A percentile compares a stretch with the other conserved stretches of the same genome.
Conservation (phyloP, 2,888 invertebrate species). For the Glaucopsyche alexis region DNA sequence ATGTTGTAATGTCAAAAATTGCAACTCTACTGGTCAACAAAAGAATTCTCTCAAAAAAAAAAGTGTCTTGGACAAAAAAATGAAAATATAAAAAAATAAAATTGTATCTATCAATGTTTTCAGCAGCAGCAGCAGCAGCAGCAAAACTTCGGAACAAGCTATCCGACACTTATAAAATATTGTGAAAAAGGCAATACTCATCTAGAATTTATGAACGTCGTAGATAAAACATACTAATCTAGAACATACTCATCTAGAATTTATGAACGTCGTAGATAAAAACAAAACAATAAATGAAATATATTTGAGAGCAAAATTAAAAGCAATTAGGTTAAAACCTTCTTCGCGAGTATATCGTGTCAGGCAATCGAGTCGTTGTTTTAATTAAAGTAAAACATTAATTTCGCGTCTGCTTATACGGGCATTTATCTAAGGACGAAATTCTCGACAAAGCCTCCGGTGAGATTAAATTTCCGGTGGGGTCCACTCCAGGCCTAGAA, state of each 20-base stretch:
- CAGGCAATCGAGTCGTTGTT: conserved; percentile 50
- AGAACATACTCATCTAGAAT: not conserved
- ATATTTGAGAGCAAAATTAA: not conserved
- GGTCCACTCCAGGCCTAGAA: conserved; percentile 72
- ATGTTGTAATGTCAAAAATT: too few species aligned
- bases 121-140: too few species aligned
- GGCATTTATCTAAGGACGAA: conserved; percentile 71
- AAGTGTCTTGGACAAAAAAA: too few species aligned
- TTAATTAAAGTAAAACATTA: conserved; percentile 75
- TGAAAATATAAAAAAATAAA: too few species aligned
- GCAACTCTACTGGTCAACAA: too few species aligned
- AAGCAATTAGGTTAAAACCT: conserved; percentile 8
- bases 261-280: not conserved
- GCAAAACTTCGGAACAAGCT: too few species aligned
- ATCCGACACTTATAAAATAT: too few species aligned
- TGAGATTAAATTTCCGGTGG: conserved; percentile 75
- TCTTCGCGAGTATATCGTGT: not conserved
- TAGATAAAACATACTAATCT: not conserved
- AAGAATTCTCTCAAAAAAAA: too few species aligned
- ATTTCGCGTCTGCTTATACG: conserved; percentile 55
- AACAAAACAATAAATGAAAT: not conserved
- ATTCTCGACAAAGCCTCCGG: conserved; percentile 67
- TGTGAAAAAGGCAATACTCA: not conserved
- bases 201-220: not conserved
- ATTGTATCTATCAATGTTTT: too few species aligned